These are phyloP conservation scores for Hydriomena furcata DNA, from an alignment of 2,888 invertebrate species.

Conservation along the genomic window DNA sequence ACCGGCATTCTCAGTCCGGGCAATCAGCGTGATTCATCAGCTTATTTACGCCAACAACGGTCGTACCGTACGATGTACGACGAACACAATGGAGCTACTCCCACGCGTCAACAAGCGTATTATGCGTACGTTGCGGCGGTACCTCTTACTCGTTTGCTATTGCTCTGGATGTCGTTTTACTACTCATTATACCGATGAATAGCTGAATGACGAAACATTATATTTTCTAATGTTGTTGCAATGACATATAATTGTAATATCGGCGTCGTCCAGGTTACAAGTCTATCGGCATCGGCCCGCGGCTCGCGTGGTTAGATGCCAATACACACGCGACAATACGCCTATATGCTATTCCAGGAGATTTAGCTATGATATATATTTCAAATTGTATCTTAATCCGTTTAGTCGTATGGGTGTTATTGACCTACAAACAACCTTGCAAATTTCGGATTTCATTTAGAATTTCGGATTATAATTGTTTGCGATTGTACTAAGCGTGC, in stretches of 20 bases:
- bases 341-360: too few relatives aligned
- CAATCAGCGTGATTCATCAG: slow-evolving; percentile 37
- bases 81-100: slow-evolving; percentile 57
- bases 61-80: slow-evolving; percentile 36
- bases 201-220: slow-evolving; percentile 63
- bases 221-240: slow-evolving; percentile 73
- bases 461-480: slow-evolving; percentile 48
- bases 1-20: slow-evolving; percentile 34
- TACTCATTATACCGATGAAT: slow-evolving; percentile 66
- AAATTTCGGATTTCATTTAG: too few relatives aligned
- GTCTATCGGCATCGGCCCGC: slow-evolving; percentile 31
- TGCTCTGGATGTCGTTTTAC: slow-evolving; percentile 50
- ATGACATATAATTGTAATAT: slow-evolving; percentile 59
- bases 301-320: too few relatives aligned
- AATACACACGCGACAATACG: too few relatives aligned
- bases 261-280: slow-evolving; percentile 35
- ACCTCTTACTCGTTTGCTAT: slow-evolving; percentile 52
- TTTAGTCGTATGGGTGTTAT: too few relatives aligned
- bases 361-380: too few relatives aligned
- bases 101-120: slow-evolving; percentile 60
- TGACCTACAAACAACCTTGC: too few relatives aligned
- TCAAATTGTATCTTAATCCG: too few relatives aligned
- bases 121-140: slow-evolving; percentile 53
- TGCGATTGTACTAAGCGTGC: neutral
- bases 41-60: slow-evolving; percentile 44